Base-by-base conservation (phyloP, 2,113 vertebrate species). In the Hystrix brachyura region DNA sequence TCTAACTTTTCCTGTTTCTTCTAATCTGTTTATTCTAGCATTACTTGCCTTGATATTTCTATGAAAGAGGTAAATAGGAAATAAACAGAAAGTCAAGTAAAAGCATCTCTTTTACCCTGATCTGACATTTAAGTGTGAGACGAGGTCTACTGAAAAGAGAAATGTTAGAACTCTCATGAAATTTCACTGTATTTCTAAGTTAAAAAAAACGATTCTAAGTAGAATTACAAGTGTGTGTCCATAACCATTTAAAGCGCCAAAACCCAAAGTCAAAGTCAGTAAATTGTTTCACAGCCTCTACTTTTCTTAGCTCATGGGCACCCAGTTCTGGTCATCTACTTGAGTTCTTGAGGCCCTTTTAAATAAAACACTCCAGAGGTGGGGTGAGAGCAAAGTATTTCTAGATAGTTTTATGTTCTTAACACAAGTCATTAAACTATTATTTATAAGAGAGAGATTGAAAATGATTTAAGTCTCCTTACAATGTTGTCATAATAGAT, bases 401-500 rank as follows among this genome's bases (percentile, higher is more conserved):
- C 46, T 34, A 86, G 38, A 81, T 48, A 67, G 23, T 6, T 13
- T 79, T 79, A 64, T 90, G 5, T 87, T 53, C 11, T 29, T 53
- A 46, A 46, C 64, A 55, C 18, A 57, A 23, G 5, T 38, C 89
- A 59, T 90, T 83, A 78, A 55, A 51, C 5, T 19, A 82, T n/a
- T 74, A 19, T 64, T 92, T 88, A 43, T 69, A 80, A 67, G 48
- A 21, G 57, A 55, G 4, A 65, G 18, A 74, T 5, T 64, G 27
- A 76, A 88, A 93, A 86, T 82, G 13, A 62, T 76, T 48, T n/a
- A 62, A 92, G 71, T 94, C 62, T 38, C 23, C 48, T 92, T 91
- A 64, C 85, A 67, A 69, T 92, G 43, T 69, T 92, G 43, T 57
- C 38, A 79, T 38, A 12, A 17, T 14, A 82, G n/a, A 87, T 94